Conservation (phyloP, 37 sponge, comb jelly and placozoan species). For the Halichondria panicea region DNA sequence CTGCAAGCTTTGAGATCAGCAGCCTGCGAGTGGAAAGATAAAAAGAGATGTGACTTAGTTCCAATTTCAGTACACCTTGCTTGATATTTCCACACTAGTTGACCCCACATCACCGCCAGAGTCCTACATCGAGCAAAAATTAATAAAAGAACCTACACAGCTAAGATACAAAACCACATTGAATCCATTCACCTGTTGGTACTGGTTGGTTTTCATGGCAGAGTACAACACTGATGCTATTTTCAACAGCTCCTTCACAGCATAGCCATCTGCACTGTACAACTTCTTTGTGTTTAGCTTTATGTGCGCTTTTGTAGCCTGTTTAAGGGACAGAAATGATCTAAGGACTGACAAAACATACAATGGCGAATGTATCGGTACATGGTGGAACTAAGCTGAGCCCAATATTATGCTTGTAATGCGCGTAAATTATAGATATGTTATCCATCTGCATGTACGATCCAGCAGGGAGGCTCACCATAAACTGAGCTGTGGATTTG, state of each 20-base stretch:
- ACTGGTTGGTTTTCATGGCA: conserved; percentile 73
- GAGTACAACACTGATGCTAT: conserved; percentile 83
- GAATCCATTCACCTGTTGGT: conserved; percentile 3
- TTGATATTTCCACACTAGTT: conserved; percentile 16
- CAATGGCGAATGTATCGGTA: too few species aligned
- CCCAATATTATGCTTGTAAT: too few species aligned
- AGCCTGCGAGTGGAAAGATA: conserved; percentile 29
- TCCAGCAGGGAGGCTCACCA: too few species aligned
- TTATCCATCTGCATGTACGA: too few species aligned
- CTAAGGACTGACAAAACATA: too few species aligned
- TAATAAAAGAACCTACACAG: neutral
- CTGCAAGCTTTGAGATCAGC: conserved; percentile 87
- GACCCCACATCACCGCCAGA: neutral
- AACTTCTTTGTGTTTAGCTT: conserved; percentile 96
- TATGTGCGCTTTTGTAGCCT: conserved; percentile 91
- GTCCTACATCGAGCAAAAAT: neutral
- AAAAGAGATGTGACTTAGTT: neutral
- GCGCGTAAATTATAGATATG: too few species aligned
- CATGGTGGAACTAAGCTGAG: too few species aligned
- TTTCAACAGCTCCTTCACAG: conserved; percentile 97
- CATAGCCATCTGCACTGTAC: conserved; percentile 97
- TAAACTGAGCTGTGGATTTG: conserved; percentile 90
- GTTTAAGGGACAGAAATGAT: neutral
- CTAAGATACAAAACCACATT: neutral
- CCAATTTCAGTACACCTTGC: conserved; percentile 7